A percentile compares a stretch with the other conserved stretches of the same genome.
Conservation (phyloP, 2,888 invertebrate species). For the Lepas anatifera region DNA sequence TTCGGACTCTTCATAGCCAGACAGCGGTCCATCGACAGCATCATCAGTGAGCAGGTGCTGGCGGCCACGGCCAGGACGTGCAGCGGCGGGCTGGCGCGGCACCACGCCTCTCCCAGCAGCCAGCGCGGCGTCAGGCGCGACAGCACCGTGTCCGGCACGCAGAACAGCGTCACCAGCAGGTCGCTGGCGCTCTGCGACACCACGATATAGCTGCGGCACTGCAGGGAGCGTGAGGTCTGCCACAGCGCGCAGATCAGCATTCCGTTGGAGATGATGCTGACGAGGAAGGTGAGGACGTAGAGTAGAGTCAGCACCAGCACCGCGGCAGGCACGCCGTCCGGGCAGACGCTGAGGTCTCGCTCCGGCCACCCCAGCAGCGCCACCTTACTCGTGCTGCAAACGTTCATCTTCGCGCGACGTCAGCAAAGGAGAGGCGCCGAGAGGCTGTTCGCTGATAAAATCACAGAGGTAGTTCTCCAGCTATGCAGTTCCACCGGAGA, state of each 20-base stretch:
- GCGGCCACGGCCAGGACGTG: constrained; percentile 66
- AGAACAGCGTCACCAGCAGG: constrained; percentile 60
- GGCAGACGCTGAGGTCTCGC: background rate
- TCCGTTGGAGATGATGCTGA: background rate
- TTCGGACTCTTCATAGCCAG: constrained; percentile 60
- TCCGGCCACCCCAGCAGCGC: constrained; percentile 3
- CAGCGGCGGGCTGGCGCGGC: constrained; percentile 17
- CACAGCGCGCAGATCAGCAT: constrained; percentile 6
- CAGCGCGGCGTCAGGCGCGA: constrained; percentile 33
- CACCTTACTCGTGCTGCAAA: background rate
- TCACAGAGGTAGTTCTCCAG: too few relatives aligned
- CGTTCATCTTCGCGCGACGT: too few relatives aligned
- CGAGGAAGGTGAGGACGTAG: background rate
- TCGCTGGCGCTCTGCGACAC: constrained; percentile 65
- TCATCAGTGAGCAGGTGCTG: constrained; percentile 62
- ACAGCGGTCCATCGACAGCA: constrained; percentile 67
- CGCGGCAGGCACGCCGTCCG: background rate
- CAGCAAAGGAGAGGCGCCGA: too few relatives aligned
- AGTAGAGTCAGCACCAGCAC: background rate
- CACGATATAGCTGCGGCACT: constrained; percentile 52
- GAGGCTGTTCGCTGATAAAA: too few relatives aligned
- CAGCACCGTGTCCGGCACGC: constrained; percentile 54
- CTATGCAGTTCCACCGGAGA: too few relatives aligned
- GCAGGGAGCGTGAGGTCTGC: constrained; percentile 18
- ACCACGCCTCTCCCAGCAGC: constrained; percentile 25